Base-by-base conservation (phyloP, 2,888 invertebrate species). In the Empis stercorea region DNA sequence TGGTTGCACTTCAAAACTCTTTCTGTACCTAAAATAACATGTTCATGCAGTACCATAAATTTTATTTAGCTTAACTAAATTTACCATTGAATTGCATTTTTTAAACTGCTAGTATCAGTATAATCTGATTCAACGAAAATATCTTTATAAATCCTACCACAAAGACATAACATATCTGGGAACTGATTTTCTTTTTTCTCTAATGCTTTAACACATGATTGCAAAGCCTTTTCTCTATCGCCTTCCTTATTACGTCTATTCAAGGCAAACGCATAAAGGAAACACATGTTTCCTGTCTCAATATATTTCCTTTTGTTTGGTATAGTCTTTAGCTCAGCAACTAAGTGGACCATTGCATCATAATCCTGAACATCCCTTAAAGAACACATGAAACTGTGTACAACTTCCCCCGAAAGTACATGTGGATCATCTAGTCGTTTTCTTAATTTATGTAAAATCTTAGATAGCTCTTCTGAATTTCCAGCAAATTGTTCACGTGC, bases 1-100 rank as follows among this genome's bases (percentile, higher is more conserved):
- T 1, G 96, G 97, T 65, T 97, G 96, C 42, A 95, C 87, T 70
- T 96, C 93, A 66, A 99, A 99, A 43, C 94, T 95, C 70, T 92
- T 89, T 57, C 94, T 77, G 66, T 96, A 96, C 48, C 48, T 48
- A 39, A 10, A 46, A 47, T 32, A n/a, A 48, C 7, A 23, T 37
- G 16, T 4, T 11, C 7, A 37, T 17, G 11, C 23, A 4, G 5
- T 43, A 36, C 5, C 15, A 10, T 15, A 15, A 40, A 39, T 30
- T 42, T 3, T 7, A 34, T 36, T 11, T 27, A 6, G 9, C 9
- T 27, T 6, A 48, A 68, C 58, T 15, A 10, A 23, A 45, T 27
- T 30, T 63, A 74, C 99, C 97, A 97, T 66, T 87, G 81, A 57
- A 97, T 97, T 45, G 99, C 97, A 71, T 86, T 83, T 46, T 84